phyloP scores from a whole-genome alignment of 2,113 vertebrate genomes.

The Herpetotheres cachinnans region DNA sequence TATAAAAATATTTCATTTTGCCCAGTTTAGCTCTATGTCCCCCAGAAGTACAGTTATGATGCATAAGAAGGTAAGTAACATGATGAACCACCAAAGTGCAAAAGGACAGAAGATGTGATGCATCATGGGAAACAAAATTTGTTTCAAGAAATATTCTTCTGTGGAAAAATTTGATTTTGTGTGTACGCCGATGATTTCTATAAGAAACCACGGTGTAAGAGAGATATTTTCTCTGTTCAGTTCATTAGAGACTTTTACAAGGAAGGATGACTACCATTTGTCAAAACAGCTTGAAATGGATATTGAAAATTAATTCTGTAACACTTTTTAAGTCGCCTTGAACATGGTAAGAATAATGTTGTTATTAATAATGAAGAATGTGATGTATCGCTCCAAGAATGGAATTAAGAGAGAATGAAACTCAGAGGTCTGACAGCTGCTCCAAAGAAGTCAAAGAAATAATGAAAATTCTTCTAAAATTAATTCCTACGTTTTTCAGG shows the following conservation, averaged over 20 bases:
- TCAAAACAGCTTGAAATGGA: not conserved
- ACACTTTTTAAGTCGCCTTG: not conserved
- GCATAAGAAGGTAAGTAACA: not conserved
- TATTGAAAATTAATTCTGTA: not conserved
- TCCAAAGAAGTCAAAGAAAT: not conserved
- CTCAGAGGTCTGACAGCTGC: not conserved
- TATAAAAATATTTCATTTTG: not conserved
- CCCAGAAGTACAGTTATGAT: not conserved
- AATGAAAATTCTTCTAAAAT: not conserved
- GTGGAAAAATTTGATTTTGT: not conserved
- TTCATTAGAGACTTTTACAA: not conserved
- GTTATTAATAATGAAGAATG: not conserved
- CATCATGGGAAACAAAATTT: not conserved
- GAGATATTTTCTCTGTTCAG: not conserved
- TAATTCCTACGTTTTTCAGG: not conserved
- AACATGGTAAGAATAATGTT: not conserved
- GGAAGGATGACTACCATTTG: not conserved
- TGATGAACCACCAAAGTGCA: not conserved
- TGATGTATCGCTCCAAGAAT: not conserved
- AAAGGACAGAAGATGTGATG: not conserved
- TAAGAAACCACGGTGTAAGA: not conserved
- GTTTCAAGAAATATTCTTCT: not conserved
- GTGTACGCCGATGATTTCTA: rapidly evolving
- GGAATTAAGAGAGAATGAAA: not conserved
- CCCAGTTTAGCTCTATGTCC: not conserved